Evolutionary conservation across 2,113 vertebrate species (phyloP).

Genomic region (Clarias macrocephalus): DNA sequence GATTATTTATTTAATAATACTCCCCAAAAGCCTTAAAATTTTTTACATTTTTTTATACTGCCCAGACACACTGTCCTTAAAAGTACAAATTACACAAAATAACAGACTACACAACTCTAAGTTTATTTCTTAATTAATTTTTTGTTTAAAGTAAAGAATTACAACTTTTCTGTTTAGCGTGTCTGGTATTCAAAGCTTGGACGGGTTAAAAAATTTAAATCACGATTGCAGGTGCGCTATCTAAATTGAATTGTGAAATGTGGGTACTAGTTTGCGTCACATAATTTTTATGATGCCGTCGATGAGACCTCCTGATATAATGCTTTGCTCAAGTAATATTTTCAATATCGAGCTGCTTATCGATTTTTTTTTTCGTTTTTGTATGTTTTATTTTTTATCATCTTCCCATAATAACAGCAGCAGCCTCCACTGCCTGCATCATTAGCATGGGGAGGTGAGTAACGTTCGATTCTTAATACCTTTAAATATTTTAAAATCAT

Average conservation of each 20-base stretch:
- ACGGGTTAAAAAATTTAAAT: background rate
- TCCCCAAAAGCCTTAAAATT: background rate
- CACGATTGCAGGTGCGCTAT: background rate
- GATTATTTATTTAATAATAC: background rate
- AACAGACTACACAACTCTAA: background rate
- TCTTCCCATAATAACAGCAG: background rate
- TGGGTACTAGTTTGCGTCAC: background rate
- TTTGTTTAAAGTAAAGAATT: background rate
- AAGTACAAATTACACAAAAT: background rate
- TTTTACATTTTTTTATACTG: too few species aligned
- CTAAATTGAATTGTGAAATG: too few species aligned
- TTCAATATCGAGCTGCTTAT: background rate
- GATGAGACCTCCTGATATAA: background rate
- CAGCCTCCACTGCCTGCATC: background rate
- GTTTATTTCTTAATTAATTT: background rate
- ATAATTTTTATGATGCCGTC: background rate
- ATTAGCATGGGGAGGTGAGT: slow-evolving; percentile 1
- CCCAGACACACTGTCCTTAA: background rate
- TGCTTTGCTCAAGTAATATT: background rate
- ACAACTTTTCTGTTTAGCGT: background rate
- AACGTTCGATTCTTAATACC: background rate
- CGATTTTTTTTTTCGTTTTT: background rate
- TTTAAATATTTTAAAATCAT: background rate
- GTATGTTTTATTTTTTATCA: background rate
- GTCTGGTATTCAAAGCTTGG: background rate